Base-by-base conservation (phyloP, 2,113 vertebrate genomes). In the Indri indri region DNA sequence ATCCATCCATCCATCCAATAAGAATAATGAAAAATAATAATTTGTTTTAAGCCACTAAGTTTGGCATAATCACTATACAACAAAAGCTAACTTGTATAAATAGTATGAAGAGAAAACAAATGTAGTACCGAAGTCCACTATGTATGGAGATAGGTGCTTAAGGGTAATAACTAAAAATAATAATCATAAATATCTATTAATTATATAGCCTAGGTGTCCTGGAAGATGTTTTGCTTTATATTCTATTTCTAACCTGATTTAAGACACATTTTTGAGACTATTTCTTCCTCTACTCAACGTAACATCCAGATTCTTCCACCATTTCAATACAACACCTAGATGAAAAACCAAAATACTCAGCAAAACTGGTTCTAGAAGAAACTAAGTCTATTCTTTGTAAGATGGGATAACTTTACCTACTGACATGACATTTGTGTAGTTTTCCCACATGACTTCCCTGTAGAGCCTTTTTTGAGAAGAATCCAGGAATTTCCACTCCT, bases 401-500 rank as follows among this genome's bases (percentile, higher is more conserved):
- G 47, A 16, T 79, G 6, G 66, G 79, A 85, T 66, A 86, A 90
- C 54, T 94, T 97, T 97, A 98, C 96, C 97, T 90, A 97, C 37
- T 85, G 95, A 97, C 8, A 91, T 86, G 74, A 98, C 95, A 66
- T 97, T 96, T 96, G 95, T 97, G 59, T 98, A 97, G 74, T 98
- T 98, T 61, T 98, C 98, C 95, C 97, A 97, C 97, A 96, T 97
- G 76, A 98, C 96, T 47, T 97, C 97, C 90, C 94, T 95, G 81
- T 98, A 98, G 81, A 98, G 95, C 37, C 68, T 94, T 85, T 95
- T 97, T 71, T 97, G 96, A 93, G 83, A 95, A 50, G 94, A 83
- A 61, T 97, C 88, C 59, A 98, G 85, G 66, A 81, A 96, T 32
- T n/a, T 94, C 98, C 97, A 98, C 11, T 98, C 98, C 17, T 98